Percentiles rank a stretch among this genome's conserved stretches.
Evolutionary conservation across 1,140 invertebrate genomes (phyloP).

Genomic region (Tyrophagus putrescentiae): DNA sequence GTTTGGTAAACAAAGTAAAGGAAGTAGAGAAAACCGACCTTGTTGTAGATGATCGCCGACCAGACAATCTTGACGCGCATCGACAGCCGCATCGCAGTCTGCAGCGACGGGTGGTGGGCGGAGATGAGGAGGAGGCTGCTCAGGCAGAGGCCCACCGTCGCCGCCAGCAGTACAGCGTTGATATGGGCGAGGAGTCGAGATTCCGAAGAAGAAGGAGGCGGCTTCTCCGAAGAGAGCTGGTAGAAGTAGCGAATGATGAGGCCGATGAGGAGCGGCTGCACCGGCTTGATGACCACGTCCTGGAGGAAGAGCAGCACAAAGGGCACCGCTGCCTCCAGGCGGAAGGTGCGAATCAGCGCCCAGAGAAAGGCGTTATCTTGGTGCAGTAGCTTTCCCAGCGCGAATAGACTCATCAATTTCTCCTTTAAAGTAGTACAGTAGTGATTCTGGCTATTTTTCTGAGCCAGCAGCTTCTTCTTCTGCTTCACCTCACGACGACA

Average conservation of each 20-base stretch:
- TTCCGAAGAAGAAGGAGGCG: background rate
- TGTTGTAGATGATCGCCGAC: conserved; percentile 7
- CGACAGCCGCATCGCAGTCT: background rate
- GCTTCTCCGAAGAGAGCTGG: background rate
- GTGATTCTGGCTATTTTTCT: too few species aligned
- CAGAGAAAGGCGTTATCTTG: too few species aligned
- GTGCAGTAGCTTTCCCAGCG: too few species aligned
- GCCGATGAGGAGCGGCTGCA: conserved; percentile 15
- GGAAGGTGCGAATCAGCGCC: background rate
- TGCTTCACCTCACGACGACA: too few species aligned
- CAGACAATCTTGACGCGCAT: conserved; percentile 9
- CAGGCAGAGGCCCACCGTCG: background rate
- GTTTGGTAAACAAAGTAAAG: background rate
- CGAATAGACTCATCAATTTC: too few species aligned
- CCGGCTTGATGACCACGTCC: background rate
- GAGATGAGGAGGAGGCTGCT: conserved; percentile 2
- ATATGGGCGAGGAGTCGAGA: too few species aligned
- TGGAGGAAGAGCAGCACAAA: conserved; percentile 2
- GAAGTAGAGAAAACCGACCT: conserved; percentile 1
- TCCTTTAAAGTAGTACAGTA: background rate
- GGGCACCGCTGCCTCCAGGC: background rate
- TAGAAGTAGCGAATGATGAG: conserved; percentile 10
- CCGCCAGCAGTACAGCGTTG: too few species aligned
- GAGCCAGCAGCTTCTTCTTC: too few species aligned
- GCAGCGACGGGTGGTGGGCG: conserved; percentile 7